Base-by-base conservation (phyloP, 2,113 vertebrate genomes). In the Pelecanoides urinatrix region DNA sequence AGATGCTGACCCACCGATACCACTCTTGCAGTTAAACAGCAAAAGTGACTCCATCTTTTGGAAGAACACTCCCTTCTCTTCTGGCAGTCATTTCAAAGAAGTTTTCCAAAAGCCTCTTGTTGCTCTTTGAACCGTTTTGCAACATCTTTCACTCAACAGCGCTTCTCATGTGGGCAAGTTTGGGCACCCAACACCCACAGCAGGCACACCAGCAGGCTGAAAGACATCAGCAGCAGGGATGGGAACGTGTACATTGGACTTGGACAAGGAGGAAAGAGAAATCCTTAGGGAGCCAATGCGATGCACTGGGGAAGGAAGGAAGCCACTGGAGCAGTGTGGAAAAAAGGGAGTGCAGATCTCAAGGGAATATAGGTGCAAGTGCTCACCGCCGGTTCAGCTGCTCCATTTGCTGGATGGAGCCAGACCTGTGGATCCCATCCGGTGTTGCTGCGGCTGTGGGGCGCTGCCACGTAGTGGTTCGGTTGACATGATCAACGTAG, bases 381-480 rank as follows among this genome's bases (percentile, higher is more conserved):
- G 97, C 98, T 96, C 94, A 99, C 99, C 99, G 98, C 67, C 99
- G 98, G 98, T 99, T 99, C 84, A 99, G 99, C 67, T 99, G 99
- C 90, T 99, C 99, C 99, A 99, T 99, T 98, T 99, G 99, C 97
- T 99, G 99, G 76, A 98, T 97, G 90, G 99, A 99, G 61, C 98
- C 98, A 1, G 99, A 99, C 50, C 99, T 98, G 65, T 98, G 98
- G 95, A 99, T 98, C 50, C 99, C 98, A 1, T 98, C 98, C 0
- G 99, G 99, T 7, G 99, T 99, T 40, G 98, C 97, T 4, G 98
- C 97, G 2, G 99, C 94, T 8, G 98, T 99, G 11, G 99, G 99
- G 18, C 99, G 98, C 97, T 99, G 99, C 99, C 99, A 99, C 25
- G 99, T 99, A 17, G 99, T 99, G 20, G 99, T 99, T 50, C 99